Conservation (phyloP, 2,113 vertebrate species). For the Lamprologus callipterus region DNA sequence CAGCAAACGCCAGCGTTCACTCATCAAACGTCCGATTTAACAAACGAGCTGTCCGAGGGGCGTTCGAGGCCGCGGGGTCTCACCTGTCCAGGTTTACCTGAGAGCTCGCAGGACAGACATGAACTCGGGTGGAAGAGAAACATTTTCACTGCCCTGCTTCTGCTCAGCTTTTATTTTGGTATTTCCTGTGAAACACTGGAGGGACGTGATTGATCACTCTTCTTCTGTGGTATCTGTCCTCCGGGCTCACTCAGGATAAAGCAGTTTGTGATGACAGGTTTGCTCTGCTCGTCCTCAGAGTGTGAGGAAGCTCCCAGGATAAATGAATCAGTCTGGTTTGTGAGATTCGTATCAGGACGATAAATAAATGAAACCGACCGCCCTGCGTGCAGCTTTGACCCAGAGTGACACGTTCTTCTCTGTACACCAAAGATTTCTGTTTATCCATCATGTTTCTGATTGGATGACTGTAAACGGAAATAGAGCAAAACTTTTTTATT, state of each 20-base stretch:
- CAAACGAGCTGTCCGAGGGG: neutral
- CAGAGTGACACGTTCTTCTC: neutral
- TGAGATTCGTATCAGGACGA: neutral
- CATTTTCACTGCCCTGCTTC: neutral
- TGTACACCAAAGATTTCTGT: neutral
- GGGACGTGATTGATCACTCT: neutral
- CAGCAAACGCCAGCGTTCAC: neutral
- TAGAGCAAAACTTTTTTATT: neutral
- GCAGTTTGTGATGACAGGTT: neutral
- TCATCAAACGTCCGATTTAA: neutral
- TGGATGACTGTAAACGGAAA: neutral
- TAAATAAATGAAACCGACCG: neutral
- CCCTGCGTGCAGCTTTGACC: neutral
- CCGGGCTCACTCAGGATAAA: rapidly evolving
- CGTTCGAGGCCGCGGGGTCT: rapidly evolving
- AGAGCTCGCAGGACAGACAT: rapidly evolving
- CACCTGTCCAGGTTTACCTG: neutral
- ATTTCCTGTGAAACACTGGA: neutral
- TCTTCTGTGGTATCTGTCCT: neutral
- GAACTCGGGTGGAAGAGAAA: neutral
- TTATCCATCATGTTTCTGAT: neutral
- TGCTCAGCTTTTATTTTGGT: neutral
- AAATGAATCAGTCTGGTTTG: neutral
- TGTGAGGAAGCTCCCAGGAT: neutral
- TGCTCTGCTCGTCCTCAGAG: neutral